A percentile compares a stretch with the other conserved stretches of the same genome.
phyloP scores from a whole-genome alignment of 2,797 vertebrate genomes.

The Poecilia wingei region DNA sequence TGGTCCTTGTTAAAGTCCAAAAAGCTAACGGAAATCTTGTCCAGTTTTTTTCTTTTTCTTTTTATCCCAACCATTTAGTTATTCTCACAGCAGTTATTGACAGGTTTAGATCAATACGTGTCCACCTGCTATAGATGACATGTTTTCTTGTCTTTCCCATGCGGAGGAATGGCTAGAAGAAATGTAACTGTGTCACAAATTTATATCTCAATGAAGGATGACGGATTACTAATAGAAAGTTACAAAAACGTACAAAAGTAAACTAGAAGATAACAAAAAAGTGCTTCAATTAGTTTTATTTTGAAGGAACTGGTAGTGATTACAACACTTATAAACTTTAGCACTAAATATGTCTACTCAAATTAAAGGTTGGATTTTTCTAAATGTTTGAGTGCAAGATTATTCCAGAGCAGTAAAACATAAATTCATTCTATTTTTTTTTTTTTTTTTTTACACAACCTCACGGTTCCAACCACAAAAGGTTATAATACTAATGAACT shows the following conservation, averaged over 20 bases:
- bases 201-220: neutral
- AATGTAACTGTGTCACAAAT: neutral
- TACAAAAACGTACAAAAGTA: neutral
- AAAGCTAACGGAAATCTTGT: neutral
- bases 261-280: neutral
- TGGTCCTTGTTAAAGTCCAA: neutral
- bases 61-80: neutral
- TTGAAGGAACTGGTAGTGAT: neutral
- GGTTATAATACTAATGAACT: neutral
- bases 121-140: neutral
- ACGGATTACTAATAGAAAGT: neutral
- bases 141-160: neutral
- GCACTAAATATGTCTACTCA: neutral
- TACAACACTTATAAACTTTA: neutral
- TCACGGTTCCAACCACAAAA: neutral
- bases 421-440: neutral
- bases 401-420: neutral
- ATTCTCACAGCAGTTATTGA: neutral
- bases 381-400: neutral
- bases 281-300: neutral
- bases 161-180: neutral
- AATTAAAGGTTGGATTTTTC: neutral
- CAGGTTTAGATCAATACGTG: neutral
- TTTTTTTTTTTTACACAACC: neutral
- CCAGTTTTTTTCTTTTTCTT: neutral